Base-by-base conservation (phyloP, 2,113 vertebrate genomes). In the Tretioscincus oriximinensis region DNA sequence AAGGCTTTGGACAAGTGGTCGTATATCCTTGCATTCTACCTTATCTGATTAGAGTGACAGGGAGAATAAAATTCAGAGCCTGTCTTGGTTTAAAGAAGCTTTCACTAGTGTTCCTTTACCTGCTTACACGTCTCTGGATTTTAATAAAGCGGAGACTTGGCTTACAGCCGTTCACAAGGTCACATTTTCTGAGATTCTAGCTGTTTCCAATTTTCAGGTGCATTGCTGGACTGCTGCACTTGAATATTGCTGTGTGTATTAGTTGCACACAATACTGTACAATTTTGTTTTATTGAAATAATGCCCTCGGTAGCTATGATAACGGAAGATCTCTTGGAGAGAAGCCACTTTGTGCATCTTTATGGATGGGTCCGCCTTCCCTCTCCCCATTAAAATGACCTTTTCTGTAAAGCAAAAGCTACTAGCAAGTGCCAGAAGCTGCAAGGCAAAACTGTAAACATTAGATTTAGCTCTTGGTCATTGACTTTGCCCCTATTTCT, bases 31-130 rank as follows among this genome's bases (percentile, higher is more conserved):
- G 73, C 49, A 47, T 86, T 77, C 87, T 80, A 2, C 20, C 86
- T 41, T 85, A 77, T 84, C 87, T 10, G 77, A 24, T 69, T 1
- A 7, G 18, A 81, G 87, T 58, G 54, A 58, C 54, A 88, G 88
- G 84, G 83, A 85, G 86, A 86, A 74, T 5, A 58, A 58, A 58
- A 58, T 16, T 18, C 66, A 5, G 73, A 28, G 88, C 85, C 82
- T 88, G 79, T 73, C 82, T 84, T 85, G 86, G 84, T 84, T 31
- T 65, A 16, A 31, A 75, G 66, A 78, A 73, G 64, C 45, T 16
- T 74, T 86, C 80, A 0, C 87, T 87, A 83, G 73, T 87, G 66
- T 88, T 87, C 80, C 74, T 81, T 78, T 89, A 78, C 58, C 73
- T 82, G 76, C 68, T 81, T 84, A 58, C 81, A 1, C 7, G 0